Evolutionary conservation across 2,113 vertebrate genomes (phyloP).

Genomic region (Megalops atlanticus): DNA sequence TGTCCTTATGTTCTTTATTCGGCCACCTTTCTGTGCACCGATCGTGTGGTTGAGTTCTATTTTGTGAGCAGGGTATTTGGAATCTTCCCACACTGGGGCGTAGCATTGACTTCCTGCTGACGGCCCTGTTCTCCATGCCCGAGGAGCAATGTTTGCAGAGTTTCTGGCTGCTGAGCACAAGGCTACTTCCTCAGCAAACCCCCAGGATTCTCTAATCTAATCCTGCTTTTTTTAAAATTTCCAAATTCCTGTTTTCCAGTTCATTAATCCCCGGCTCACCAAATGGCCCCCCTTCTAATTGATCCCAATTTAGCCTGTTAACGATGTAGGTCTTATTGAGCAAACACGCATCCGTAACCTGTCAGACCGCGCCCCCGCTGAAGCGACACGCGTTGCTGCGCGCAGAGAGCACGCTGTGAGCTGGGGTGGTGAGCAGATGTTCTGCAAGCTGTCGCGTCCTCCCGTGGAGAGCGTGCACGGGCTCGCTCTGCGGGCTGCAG

Average conservation of each 20-base stretch:
- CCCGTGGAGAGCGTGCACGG: neutral
- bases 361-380: neutral
- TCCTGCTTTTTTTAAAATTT: slow-evolving; percentile 25
- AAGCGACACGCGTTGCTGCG: neutral
- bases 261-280: neutral
- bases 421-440: slow-evolving; percentile 1
- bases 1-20: too few relatives aligned
- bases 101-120: neutral
- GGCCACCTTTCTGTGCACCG: too few relatives aligned
- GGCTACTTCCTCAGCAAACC: slow-evolving; percentile 27
- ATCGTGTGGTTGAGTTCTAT: neutral
- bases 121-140: slow-evolving; percentile 25
- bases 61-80: too few relatives aligned
- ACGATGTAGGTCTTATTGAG: neutral
- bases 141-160: slow-evolving; percentile 16
- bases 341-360: neutral
- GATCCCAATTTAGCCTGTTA: neutral
- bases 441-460: neutral
- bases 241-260: slow-evolving; percentile 15
- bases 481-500: slow-evolving; percentile 12
- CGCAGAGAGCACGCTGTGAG: neutral
- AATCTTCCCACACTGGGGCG: slow-evolving; percentile 22
- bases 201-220: slow-evolving; percentile 28
- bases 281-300: neutral
- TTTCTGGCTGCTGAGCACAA: slow-evolving; percentile 19